phyloP scores from a whole-genome alignment of 2,888 invertebrate species.

The Andrena trimmerana region DNA sequence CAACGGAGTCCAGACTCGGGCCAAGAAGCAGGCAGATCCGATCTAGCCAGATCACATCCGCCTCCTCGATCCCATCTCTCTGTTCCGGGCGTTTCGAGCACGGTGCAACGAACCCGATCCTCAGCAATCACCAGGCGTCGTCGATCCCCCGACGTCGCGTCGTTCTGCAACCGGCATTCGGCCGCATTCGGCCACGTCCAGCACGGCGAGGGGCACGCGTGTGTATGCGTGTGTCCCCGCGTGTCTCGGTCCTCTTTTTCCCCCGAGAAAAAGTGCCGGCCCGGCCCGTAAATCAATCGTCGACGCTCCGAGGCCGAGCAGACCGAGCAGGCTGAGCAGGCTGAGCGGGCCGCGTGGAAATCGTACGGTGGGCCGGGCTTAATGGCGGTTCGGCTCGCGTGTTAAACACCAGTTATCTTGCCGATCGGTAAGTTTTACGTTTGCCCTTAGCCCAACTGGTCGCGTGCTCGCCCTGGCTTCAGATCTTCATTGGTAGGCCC shows the following conservation, averaged over 20 bases:
- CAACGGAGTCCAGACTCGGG: background rate
- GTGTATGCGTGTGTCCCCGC: slow-evolving; percentile 63
- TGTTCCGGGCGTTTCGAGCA: slow-evolving; percentile 55
- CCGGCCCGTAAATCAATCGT: slow-evolving; percentile 69
- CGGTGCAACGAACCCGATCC: slow-evolving; percentile 70
- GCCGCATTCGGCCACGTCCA: slow-evolving; percentile 25
- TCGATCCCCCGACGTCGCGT: slow-evolving; percentile 5
- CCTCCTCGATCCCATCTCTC: slow-evolving; percentile 59
- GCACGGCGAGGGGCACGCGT: slow-evolving; percentile 27
- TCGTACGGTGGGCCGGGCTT: slow-evolving; percentile 77
- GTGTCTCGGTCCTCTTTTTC: slow-evolving; percentile 56
- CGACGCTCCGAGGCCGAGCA: slow-evolving; percentile 42
- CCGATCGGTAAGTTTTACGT: slow-evolving; percentile 82
- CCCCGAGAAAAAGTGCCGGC: slow-evolving; percentile 68
- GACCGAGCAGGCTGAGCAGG: background rate
- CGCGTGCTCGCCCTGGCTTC: slow-evolving; percentile 78
- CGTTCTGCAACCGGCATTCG: slow-evolving; percentile 24
- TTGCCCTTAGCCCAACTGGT: slow-evolving; percentile 79
- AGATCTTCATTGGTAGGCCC: slow-evolving; percentile 79
- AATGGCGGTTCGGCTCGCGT: slow-evolving; percentile 81
- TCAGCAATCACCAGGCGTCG: slow-evolving; percentile 46
- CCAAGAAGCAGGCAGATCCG: slow-evolving; percentile 55
- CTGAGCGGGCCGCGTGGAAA: slow-evolving; percentile 74
- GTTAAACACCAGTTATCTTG: slow-evolving; percentile 82
- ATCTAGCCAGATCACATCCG: slow-evolving; percentile 66